These are phyloP conservation scores for Vireo altiloquus DNA, from an alignment of 2,113 vertebrate genomes.

Conservation along the genomic window DNA sequence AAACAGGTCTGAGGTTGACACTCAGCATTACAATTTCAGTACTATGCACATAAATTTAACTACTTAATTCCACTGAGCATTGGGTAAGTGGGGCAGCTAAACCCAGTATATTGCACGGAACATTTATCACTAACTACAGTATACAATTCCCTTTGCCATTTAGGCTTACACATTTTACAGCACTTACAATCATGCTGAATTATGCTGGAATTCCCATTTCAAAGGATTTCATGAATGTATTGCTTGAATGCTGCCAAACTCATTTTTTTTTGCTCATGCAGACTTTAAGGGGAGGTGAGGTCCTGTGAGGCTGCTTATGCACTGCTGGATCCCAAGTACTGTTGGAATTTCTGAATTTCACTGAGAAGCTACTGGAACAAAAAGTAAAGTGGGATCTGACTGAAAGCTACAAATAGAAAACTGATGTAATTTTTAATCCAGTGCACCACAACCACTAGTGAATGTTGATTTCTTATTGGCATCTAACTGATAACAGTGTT, in stretches of 20 bases:
- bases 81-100: constrained; percentile 23
- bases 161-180: constrained; percentile 28
- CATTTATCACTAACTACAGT: constrained; percentile 45
- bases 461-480: neutral
- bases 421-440: neutral
- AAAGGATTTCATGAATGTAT: constrained; percentile 4
- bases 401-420: neutral
- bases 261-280: neutral
- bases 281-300: neutral
- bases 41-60: constrained; percentile 26
- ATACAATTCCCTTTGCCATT: constrained; percentile 32
- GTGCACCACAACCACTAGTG: neutral
- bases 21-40: neutral
- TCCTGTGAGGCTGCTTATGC: neutral
- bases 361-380: neutral
- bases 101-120: neutral
- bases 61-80: constrained; percentile 33
- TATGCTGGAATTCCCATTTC: constrained; percentile 40
- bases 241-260: constrained; percentile 3
- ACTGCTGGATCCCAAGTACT: neutral
- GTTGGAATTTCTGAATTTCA: neutral
- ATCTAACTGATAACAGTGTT: neutral
- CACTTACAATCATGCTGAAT: constrained; percentile 34
- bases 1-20: neutral
- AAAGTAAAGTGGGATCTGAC: neutral